Percentiles rank a stretch among this genome's conserved stretches.
These are phyloP conservation scores for Hymenochirus boettgeri DNA, from an alignment of 2,113 vertebrate species.

Conservation along the genomic window DNA sequence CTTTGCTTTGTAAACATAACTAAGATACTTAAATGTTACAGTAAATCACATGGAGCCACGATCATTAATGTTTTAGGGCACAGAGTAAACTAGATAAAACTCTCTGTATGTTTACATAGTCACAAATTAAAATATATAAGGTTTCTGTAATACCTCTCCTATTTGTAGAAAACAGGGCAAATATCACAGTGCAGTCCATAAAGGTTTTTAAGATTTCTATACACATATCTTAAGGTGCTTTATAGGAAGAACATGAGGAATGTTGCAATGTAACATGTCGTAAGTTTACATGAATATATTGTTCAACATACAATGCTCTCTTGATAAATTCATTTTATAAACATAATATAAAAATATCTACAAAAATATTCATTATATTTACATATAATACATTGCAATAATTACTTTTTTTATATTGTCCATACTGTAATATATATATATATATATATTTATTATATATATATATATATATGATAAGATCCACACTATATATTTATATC, in stretches of 20 bases:
- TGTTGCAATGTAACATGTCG: constrained; percentile 1
- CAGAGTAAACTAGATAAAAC: neutral
- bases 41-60: neutral
- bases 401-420: constrained; percentile 42
- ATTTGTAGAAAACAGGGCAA: too few relatives aligned
- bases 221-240: constrained; percentile 23
- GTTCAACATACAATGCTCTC: constrained; percentile 45
- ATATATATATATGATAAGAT: too few relatives aligned
- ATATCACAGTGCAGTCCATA: too few relatives aligned
- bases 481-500: too few relatives aligned
- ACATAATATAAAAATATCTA: constrained; percentile 64
- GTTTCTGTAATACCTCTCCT: too few relatives aligned
- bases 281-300: neutral
- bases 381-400: constrained; percentile 50
- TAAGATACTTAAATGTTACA: neutral
- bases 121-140: too few relatives aligned
- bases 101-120: too few relatives aligned
- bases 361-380: constrained; percentile 53
- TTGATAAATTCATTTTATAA: constrained; percentile 48
- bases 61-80: neutral
- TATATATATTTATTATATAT: too few relatives aligned
- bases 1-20: neutral
- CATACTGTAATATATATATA: constrained; percentile 14
- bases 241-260: neutral
- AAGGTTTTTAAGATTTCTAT: neutral